Percentiles rank a stretch among this genome's conserved stretches.
These are phyloP conservation scores for Elegia similella DNA, from an alignment of 2,888 invertebrate species.

Conservation along the genomic window DNA sequence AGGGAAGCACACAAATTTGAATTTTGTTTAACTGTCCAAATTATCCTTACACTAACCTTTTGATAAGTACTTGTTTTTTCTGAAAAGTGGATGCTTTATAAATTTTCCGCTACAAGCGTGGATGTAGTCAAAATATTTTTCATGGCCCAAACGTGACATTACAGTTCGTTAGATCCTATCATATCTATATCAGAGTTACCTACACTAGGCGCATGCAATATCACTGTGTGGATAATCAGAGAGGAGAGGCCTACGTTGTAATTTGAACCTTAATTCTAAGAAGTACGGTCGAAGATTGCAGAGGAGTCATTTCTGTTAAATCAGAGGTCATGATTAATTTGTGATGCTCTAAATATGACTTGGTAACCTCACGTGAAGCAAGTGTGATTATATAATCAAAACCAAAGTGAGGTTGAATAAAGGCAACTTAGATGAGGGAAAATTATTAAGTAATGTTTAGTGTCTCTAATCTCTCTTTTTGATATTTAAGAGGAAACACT, in stretches of 20 bases:
- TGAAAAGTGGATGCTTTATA: no score
- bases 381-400: not conserved
- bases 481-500: no score
- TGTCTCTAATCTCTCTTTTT: no score
- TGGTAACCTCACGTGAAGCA: not conserved
- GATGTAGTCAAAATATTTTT: conserved; percentile 17
- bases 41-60: no score
- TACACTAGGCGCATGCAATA: conserved; percentile 32
- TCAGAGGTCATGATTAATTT: not conserved
- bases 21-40: no score
- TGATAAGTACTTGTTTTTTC: no score
- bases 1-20: no score
- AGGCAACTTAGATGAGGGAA: not conserved
- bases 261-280: not conserved
- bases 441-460: no score
- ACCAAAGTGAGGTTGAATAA: not conserved
- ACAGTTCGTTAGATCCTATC: conserved; percentile 69
- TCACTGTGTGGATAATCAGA: conserved; percentile 15
- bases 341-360: not conserved
- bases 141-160: conserved; percentile 39
- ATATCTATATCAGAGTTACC: conserved; percentile 55
- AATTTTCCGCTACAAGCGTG: not conserved
- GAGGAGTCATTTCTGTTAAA: not conserved
- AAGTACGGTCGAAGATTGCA: not conserved
- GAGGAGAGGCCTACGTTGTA: not conserved